Base-by-base conservation (phyloP, 2,113 vertebrate species). In the Piprites chloris region DNA sequence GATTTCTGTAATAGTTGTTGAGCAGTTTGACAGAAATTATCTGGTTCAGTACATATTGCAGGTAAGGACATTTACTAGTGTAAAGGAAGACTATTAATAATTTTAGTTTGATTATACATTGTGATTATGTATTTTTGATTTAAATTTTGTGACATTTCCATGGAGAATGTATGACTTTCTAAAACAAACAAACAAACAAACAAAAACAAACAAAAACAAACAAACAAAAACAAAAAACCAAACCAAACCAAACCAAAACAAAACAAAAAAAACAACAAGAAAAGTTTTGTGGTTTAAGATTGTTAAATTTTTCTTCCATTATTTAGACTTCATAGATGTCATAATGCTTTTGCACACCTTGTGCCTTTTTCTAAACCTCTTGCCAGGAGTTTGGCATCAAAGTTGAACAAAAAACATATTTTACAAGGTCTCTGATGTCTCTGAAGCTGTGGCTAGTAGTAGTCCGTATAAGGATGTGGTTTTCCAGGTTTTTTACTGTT, bases 301-400 rank as follows among this genome's bases (percentile, higher is more conserved):
- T 37, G 9, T 33, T 53, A 18, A 11, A 1, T 27, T 72, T 88
- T 59, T 65, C 20, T 46, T 21, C 30, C 0, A 1, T 11, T 12
- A 19, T 18, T 61, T 42, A 9, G 23, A 5, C 33, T 49, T 22
- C 12, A 52, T 19, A 39, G 53, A 5, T 56, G 27, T 32, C 12
- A 2, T 8, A 17, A 19, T 61, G 0, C 8, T 87, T 77, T 23
- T 5, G 5, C 18, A 14, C 2, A 4, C 12, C 22, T 6, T 13
- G 7, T 8, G 20, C 32, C 47, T 63, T 49, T 53, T 44, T 23
- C 37, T 15, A 68, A 80, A 28, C 30, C 11, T 44, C 44, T 71
- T 33, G 18, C 19, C 41, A 18, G 26, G 26, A 30, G 8, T 56
- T 50, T 55, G 58, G 11, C 20, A 9, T 37, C 13, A 5, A 49